A percentile compares a stretch with the other conserved stretches of the same genome.
These are phyloP conservation scores for Mythimna pallens DNA, from an alignment of 2,888 invertebrate genomes.

Conservation along the genomic window DNA sequence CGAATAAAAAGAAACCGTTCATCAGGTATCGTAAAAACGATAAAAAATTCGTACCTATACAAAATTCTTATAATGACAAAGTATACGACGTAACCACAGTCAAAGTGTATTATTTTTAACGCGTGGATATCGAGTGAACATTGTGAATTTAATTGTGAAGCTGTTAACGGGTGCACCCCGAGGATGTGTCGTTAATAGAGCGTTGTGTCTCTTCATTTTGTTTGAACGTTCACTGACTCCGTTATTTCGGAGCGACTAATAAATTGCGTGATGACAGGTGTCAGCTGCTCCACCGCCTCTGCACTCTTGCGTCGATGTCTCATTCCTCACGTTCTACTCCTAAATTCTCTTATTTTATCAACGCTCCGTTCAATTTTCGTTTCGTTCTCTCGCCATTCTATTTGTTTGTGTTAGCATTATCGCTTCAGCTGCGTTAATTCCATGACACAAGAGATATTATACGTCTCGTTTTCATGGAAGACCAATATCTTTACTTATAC, in stretches of 20 bases:
- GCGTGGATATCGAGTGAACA: constrained; percentile 68
- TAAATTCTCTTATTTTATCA: constrained; percentile 90
- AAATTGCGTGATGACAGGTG: constrained; percentile 91
- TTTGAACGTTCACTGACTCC: constrained; percentile 88
- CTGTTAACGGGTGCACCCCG: constrained; percentile 81
- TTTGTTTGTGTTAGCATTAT: constrained; percentile 84
- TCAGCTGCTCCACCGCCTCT: constrained; percentile 90
- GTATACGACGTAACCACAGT: constrained; percentile 52
- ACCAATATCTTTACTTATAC: constrained; percentile 23
- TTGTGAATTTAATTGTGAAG: constrained; percentile 83
- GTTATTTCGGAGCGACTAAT: constrained; percentile 90
- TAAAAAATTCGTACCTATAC: constrained; percentile 62
- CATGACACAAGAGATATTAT: constrained; percentile 66
- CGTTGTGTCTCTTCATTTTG: constrained; percentile 88
- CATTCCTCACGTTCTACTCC: constrained; percentile 90
- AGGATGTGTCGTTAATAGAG: constrained; percentile 88
- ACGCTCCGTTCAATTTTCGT: constrained; percentile 89
- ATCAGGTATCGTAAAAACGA: constrained; percentile 68
- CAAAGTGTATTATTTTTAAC: constrained; percentile 59
- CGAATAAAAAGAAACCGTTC: constrained; percentile 62
- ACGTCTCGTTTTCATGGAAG: constrained; percentile 39
- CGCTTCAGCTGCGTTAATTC: constrained; percentile 76
- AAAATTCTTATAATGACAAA: constrained; percentile 63
- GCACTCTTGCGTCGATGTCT: constrained; percentile 91
- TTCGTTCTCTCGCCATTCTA: constrained; percentile 84